A percentile compares a stretch with the other conserved stretches of the same genome.
These are phyloP conservation scores for Melinopterus prodromus DNA, from an alignment of 2,888 invertebrate species.

Conservation along the genomic window DNA sequence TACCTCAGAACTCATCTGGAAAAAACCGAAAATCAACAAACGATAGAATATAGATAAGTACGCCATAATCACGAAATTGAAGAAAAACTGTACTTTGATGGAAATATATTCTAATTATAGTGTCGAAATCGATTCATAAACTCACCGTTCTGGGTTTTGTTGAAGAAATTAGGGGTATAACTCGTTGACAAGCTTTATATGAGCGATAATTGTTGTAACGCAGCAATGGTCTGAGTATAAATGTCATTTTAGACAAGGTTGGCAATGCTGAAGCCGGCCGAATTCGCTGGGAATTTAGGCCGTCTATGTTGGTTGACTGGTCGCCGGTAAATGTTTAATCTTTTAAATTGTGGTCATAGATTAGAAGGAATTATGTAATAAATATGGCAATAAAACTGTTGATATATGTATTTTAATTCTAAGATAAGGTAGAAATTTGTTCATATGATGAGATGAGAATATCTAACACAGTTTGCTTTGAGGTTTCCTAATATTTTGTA, in stretches of 20 bases:
- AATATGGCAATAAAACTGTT: neutral
- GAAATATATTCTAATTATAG: neutral
- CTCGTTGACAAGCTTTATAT: neutral
- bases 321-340: neutral
- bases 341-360: neutral
- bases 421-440: no score
- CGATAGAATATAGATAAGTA: neutral
- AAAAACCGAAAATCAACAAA: neutral
- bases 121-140: neutral
- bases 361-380: neutral
- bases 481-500: no score
- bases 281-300: neutral
- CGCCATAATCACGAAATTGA: neutral
- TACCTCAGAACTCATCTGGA: conserved; percentile 56
- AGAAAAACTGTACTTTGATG: neutral
- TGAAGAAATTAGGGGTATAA: conserved; percentile 7
- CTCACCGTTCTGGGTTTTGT: conserved; percentile 13
- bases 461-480: no score
- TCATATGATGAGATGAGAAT: no score
- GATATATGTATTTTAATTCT: neutral
- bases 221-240: conserved; percentile 11
- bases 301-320: neutral
- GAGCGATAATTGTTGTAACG: conserved; percentile 16
- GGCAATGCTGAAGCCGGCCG: neutral
- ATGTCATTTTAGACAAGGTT: conserved; percentile 14